These are phyloP conservation scores for Pyrrhosoma nymphula DNA, from an alignment of 2,888 invertebrate genomes.

Conservation along the genomic window DNA sequence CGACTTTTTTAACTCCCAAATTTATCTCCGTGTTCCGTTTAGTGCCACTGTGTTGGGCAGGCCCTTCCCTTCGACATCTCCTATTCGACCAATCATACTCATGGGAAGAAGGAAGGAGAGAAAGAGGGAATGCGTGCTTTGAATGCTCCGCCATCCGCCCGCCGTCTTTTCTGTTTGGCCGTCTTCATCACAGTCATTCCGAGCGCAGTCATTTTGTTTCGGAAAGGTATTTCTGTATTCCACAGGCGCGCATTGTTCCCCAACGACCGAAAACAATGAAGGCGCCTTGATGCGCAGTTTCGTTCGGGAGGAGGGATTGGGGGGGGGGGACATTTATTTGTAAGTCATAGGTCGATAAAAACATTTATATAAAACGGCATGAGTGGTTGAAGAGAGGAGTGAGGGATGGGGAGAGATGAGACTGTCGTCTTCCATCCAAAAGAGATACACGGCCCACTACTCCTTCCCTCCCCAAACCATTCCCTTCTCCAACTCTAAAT, in stretches of 20 bases:
- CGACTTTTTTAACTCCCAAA: neutral
- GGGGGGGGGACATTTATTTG: slow-evolving; percentile 34
- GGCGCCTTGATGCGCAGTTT: slow-evolving; percentile 14
- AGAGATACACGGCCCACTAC: neutral
- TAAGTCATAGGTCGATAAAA: slow-evolving; percentile 44
- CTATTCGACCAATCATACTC: neutral
- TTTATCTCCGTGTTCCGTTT: neutral
- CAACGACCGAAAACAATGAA: slow-evolving; percentile 46
- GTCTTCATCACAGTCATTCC: slow-evolving; percentile 16
- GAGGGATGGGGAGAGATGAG: neutral
- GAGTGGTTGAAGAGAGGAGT: neutral
- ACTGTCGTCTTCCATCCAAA: slow-evolving; percentile 9
- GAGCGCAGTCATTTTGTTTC: neutral
- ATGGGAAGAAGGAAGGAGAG: neutral
- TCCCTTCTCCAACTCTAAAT: slow-evolving; percentile 23
- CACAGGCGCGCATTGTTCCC: slow-evolving; percentile 23
- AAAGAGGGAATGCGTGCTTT: neutral
- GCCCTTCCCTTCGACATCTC: neutral
- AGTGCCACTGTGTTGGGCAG: neutral
- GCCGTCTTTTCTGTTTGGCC: neutral
- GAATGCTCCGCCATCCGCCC: neutral
- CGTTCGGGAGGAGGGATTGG: neutral
- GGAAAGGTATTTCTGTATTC: slow-evolving; percentile 43
- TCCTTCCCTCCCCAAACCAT: too few relatives aligned
- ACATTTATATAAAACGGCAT: neutral